Evolutionary conservation across 2,113 vertebrate genomes (phyloP).

Genomic region (Nannospalax galili): DNA sequence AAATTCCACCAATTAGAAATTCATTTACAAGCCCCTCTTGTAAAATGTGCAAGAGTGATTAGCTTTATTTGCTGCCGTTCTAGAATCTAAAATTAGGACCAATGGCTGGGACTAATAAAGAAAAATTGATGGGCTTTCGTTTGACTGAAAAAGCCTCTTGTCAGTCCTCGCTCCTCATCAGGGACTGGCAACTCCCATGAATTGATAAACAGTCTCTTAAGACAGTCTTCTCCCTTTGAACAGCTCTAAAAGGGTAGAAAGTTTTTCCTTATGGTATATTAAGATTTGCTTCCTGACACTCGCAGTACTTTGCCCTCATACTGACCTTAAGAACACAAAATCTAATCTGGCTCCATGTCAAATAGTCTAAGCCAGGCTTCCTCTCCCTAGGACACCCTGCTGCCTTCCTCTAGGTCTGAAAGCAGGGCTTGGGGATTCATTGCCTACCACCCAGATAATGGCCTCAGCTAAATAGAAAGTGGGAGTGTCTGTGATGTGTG

Average conservation of each 20-base stretch:
- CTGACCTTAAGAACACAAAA: constrained; percentile 45
- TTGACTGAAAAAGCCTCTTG: constrained; percentile 72
- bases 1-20: constrained; percentile 79
- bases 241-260: constrained; percentile 44
- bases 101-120: constrained; percentile 76
- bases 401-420: not conserved
- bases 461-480: not conserved
- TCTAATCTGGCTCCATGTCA: constrained; percentile 48
- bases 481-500: not conserved
- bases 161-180: constrained; percentile 62
- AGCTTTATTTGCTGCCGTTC: constrained; percentile 76
- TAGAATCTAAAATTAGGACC: constrained; percentile 82
- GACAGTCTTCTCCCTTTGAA: constrained; percentile 47
- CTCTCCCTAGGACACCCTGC: not conserved
- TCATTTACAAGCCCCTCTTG: constrained; percentile 79
- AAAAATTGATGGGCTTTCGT: constrained; percentile 73
- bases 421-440: not conserved
- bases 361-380: constrained; percentile 17
- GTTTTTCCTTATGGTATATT: not conserved
- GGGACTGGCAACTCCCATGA: constrained; percentile 45
- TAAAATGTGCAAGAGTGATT: constrained; percentile 80
- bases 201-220: constrained; percentile 47
- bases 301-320: constrained; percentile 41
- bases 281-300: constrained; percentile 19
- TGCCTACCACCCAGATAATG: not conserved